Conservation (phyloP, 1,140 invertebrate species). For the Amyelois transitella region DNA sequence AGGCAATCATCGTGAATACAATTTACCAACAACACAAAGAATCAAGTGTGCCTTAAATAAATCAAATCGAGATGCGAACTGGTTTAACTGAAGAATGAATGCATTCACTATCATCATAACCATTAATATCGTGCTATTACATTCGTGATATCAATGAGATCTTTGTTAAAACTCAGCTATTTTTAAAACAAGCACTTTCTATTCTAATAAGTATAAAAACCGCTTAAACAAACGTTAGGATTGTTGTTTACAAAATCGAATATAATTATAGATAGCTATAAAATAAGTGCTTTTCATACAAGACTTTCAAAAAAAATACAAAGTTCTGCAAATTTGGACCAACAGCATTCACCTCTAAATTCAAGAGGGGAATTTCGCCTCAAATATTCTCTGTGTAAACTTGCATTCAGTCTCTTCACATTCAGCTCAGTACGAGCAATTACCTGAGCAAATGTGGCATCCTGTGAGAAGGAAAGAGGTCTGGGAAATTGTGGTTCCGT, state of each 20-base stretch:
- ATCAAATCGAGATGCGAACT: slow-evolving; percentile 9
- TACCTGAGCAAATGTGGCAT: not conserved
- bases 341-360: not conserved
- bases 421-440: not conserved
- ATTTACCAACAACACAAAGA: not conserved
- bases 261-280: too few relatives aligned
- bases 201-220: not conserved
- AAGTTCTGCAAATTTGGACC: not conserved
- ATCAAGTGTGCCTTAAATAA: not conserved
- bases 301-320: not conserved
- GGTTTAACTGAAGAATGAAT: slow-evolving; percentile 21
- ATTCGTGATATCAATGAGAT: slow-evolving; percentile 44
- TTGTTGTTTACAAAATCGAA: too few relatives aligned
- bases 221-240: not conserved
- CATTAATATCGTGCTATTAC: slow-evolving; percentile 52
- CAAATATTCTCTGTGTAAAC: not conserved
- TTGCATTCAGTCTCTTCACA: not conserved
- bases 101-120: slow-evolving; percentile 29
- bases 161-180: slow-evolving; percentile 29
- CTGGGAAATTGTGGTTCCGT: slow-evolving; percentile 18
- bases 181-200: slow-evolving; percentile 14
- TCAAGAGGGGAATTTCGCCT: not conserved
- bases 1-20: too few relatives aligned
- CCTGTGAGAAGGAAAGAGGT: slow-evolving; percentile 17
- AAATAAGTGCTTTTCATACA: too few relatives aligned